Evolutionary conservation across 2,888 invertebrate species (phyloP).

Genomic region (Mamestra brassicae): DNA sequence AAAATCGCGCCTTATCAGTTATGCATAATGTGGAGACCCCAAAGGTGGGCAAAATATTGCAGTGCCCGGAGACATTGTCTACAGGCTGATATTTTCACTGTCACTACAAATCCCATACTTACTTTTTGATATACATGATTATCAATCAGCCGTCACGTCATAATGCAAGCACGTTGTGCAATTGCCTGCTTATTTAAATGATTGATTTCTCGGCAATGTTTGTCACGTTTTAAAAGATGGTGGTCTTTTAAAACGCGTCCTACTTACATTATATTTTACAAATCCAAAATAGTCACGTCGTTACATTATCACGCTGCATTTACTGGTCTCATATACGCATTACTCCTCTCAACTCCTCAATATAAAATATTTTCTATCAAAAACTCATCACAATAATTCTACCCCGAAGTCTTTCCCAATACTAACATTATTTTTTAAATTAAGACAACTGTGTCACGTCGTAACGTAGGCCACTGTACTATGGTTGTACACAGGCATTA

Average conservation of each 20-base stretch:
- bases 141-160: not conserved
- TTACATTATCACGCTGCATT: too few species aligned
- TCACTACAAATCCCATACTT: not conserved
- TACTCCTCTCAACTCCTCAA: too few species aligned
- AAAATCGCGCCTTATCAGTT: conserved; percentile 90
- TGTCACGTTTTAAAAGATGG: not conserved
- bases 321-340: too few species aligned
- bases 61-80: conserved; percentile 72
- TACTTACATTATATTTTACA: too few species aligned
- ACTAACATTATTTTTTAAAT: not conserved
- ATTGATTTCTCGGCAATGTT: not conserved
- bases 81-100: conserved; percentile 62
- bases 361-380: too few species aligned
- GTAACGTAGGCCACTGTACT: too few species aligned
- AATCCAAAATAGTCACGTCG: too few species aligned
- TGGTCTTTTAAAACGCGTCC: too few species aligned
- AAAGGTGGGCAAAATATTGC: conserved; percentile 90
- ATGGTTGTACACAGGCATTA: not conserved
- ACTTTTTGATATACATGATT: not conserved
- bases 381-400: too few species aligned
- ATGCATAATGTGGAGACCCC: conserved; percentile 91
- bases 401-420: not conserved
- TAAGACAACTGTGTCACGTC: not conserved
- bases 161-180: not conserved
- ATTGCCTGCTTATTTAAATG: not conserved